Percentiles rank a stretch among this genome's conserved stretches.
Conservation (phyloP, 2,888 invertebrate species). For the Copidosoma aretas region DNA sequence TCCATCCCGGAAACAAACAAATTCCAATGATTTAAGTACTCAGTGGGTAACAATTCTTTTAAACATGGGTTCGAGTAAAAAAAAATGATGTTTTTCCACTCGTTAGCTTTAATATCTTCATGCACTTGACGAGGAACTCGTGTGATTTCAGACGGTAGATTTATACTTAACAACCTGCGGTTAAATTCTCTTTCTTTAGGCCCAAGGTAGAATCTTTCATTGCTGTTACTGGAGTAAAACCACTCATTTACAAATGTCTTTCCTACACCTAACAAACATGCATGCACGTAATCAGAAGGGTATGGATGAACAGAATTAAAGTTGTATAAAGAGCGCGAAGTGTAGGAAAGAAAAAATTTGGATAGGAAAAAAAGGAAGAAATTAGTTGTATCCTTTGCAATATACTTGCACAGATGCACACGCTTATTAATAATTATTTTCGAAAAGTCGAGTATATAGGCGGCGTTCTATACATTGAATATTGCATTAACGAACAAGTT, state of each 20-base stretch:
- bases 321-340: no score
- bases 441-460: no score
- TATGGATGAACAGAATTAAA: conserved; percentile 6
- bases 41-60: conserved; percentile 19
- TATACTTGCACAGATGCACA: no score
- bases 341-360: no score
- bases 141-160: conserved; percentile 34
- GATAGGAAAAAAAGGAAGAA: no score
- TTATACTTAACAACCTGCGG: conserved; percentile 15
- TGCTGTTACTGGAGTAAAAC: conserved; percentile 6
- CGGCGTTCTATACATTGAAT: no score
- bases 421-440: no score
- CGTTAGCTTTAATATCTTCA: conserved; percentile 33
- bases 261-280: conserved; percentile 9
- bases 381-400: no score
- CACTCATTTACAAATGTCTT: conserved; percentile 3
- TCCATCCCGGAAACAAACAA: conserved; percentile 30
- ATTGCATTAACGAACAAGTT: no score
- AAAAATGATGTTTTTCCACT: conserved; percentile 35
- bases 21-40: conserved; percentile 35
- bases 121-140: conserved; percentile 12
- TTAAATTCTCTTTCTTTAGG: conserved; percentile 13
- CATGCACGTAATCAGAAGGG: conserved; percentile 26
- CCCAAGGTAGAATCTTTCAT: conserved; percentile 15
- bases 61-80: conserved; percentile 39